A percentile compares a stretch with the other conserved stretches of the same genome.
These are phyloP conservation scores for Sarcophaga bullata DNA, from an alignment of 1,140 invertebrate species.

Conservation along the genomic window DNA sequence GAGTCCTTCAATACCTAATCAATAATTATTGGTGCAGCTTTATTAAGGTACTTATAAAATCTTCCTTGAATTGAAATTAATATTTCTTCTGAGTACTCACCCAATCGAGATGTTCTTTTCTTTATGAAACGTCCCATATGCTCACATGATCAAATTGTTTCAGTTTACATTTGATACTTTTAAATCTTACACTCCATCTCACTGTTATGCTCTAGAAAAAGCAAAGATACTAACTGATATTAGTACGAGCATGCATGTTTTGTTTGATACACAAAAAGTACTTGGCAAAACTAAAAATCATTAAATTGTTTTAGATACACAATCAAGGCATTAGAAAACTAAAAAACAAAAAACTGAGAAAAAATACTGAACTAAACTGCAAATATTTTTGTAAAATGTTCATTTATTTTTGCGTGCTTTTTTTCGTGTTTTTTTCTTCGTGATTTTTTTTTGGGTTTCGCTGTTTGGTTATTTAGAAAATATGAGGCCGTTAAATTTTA, in stretches of 20 bases:
- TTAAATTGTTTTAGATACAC: neutral
- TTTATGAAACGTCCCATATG: too few species aligned
- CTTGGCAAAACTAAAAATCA: neutral
- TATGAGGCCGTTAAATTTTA: constrained; percentile 14
- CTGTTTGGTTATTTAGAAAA: neutral
- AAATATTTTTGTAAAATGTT: neutral
- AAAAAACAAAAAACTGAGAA: too few species aligned
- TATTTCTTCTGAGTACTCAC: too few species aligned
- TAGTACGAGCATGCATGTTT: neutral
- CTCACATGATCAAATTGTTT: too few species aligned
- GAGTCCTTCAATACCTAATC: too few species aligned
- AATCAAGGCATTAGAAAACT: neutral
- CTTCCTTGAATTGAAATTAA: too few species aligned
- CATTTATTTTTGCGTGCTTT: neutral
- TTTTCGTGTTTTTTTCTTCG: neutral
- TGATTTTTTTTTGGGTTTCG: neutral
- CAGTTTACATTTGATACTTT: neutral
- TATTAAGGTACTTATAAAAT: too few species aligned
- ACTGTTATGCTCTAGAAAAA: constrained; percentile 23
- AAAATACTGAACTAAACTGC: too few species aligned
- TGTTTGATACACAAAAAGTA: neutral
- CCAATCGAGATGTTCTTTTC: too few species aligned
- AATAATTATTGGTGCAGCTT: too few species aligned
- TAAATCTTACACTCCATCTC: neutral
- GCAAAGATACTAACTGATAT: neutral